Evolutionary conservation across 2,113 vertebrate species (phyloP).

Genomic region (Cyprinodon variegatus): DNA sequence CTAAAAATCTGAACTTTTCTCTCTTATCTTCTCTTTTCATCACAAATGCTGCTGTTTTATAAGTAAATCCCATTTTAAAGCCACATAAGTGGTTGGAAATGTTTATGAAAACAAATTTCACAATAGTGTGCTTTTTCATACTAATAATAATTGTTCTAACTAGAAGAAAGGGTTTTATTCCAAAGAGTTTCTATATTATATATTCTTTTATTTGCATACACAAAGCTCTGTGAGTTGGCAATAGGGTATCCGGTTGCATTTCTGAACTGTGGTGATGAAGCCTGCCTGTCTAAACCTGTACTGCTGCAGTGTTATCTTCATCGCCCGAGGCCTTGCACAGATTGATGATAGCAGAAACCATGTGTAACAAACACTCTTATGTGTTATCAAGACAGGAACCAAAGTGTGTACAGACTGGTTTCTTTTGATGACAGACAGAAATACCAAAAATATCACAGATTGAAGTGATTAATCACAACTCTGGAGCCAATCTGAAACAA

Average conservation of each 20-base stretch:
- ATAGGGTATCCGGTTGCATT: background rate
- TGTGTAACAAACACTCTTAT: constrained; percentile 23
- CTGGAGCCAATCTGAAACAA: background rate
- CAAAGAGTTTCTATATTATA: background rate
- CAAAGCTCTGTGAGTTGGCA: constrained; percentile 1
- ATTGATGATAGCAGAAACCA: constrained; percentile 35
- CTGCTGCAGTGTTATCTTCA: constrained; percentile 36
- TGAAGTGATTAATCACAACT: background rate
- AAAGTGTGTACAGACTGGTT: constrained; percentile 17
- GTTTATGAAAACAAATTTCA: background rate
- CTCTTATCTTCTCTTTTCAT: no score
- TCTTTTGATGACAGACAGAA: background rate
- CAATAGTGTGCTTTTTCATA: background rate
- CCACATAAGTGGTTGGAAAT: background rate
- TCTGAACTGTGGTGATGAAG: constrained; percentile 5
- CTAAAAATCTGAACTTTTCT: no score
- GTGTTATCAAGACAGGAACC: constrained; percentile 21
- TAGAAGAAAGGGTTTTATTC: background rate
- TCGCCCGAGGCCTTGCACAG: constrained; percentile 22
- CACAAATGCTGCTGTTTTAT: background rate
- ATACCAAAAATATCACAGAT: constrained; percentile 8
- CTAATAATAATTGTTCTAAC: background rate
- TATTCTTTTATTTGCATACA: background rate
- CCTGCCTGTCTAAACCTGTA: constrained; percentile 34
- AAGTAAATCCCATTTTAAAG: background rate